These are phyloP conservation scores for Sinodicranocentrus sp. DNA, from an alignment of 2,888 invertebrate species.

Conservation along the genomic window DNA sequence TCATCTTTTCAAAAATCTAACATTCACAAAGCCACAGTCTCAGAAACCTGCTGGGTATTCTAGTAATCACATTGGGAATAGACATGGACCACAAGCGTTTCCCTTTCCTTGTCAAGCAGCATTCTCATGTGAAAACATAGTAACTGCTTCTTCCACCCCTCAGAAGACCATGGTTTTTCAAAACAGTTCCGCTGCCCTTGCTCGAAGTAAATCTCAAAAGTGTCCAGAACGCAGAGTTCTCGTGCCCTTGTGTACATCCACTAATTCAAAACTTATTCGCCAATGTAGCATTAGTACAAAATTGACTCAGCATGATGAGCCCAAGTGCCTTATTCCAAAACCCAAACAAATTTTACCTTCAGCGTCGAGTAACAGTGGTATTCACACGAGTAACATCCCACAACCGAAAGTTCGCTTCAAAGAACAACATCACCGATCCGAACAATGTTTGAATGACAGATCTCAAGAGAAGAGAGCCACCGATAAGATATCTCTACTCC, in stretches of 20 bases:
- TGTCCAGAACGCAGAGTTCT: slow-evolving; percentile 34
- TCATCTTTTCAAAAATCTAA: slow-evolving; percentile 50
- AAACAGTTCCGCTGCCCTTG: slow-evolving; percentile 21
- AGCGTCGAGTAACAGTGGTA: no score
- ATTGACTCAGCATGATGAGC: slow-evolving; percentile 43
- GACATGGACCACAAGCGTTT: slow-evolving; percentile 38
- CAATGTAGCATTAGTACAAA: slow-evolving; percentile 9
- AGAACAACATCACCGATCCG: slow-evolving; percentile 56
- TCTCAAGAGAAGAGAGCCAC: slow-evolving; percentile 18
- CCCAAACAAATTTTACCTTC: slow-evolving; percentile 31
- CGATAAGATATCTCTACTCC: slow-evolving; percentile 12
- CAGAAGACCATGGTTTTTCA: slow-evolving; percentile 44
- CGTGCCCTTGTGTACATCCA: slow-evolving; percentile 10
- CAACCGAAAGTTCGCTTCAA: slow-evolving; percentile 63
- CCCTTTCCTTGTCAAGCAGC: background rate
- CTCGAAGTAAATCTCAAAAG: slow-evolving; percentile 62
- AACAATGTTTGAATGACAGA: slow-evolving; percentile 39
- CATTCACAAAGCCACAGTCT: slow-evolving; percentile 30
- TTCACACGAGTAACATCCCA: slow-evolving; percentile 15
- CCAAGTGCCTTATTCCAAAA: slow-evolving; percentile 24
- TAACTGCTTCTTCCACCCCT: slow-evolving; percentile 8
- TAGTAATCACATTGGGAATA: slow-evolving; percentile 32
- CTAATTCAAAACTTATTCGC: slow-evolving; percentile 27
- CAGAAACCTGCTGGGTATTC: no score
- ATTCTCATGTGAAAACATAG: slow-evolving; percentile 20